A percentile compares a stretch with the other conserved stretches of the same genome.
These are phyloP conservation scores for Phyllopteryx taeniolatus DNA, from an alignment of 2,113 vertebrate species.

Conservation along the genomic window DNA sequence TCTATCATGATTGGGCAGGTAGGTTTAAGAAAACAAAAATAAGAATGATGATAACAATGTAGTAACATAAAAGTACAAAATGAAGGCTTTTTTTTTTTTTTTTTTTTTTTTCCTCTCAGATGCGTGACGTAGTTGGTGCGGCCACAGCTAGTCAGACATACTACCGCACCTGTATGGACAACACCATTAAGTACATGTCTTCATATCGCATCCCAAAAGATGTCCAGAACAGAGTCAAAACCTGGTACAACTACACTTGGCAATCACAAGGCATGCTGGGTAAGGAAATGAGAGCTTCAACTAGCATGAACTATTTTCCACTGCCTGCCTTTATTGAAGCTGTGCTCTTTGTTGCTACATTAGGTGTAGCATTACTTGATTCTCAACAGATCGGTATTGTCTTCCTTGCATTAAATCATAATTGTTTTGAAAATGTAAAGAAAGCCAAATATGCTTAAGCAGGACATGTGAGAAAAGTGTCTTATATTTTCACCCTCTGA, in stretches of 20 bases:
- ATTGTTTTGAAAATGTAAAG: too few species aligned
- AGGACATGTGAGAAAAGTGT: too few species aligned
- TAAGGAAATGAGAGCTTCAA: slow-evolving; percentile 66
- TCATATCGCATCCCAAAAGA: slow-evolving; percentile 87
- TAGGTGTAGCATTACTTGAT: neutral
- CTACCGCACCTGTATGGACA: slow-evolving; percentile 94
- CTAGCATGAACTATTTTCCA: neutral
- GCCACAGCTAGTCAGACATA: slow-evolving; percentile 90
- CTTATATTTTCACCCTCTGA: neutral
- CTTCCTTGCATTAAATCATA: too few species aligned
- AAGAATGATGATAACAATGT: neutral
- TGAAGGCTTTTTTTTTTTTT: neutral
- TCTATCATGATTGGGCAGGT: slow-evolving; percentile 99
- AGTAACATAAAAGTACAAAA: neutral
- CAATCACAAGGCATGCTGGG: slow-evolving; percentile 98
- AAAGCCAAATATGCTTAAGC: too few species aligned
- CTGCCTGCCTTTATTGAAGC: too few species aligned
- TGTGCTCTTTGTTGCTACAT: neutral
- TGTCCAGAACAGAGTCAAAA: slow-evolving; percentile 92
- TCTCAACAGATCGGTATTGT: too few species aligned
- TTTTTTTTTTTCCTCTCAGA: too few species aligned
- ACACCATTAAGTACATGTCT: slow-evolving; percentile 94
- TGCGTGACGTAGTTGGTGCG: slow-evolving; percentile 94
- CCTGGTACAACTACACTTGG: slow-evolving; percentile 98
- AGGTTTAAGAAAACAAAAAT: slow-evolving; percentile 2